phyloP scores from a whole-genome alignment of 2,113 vertebrate species.

The Pluvianellus socialis region DNA sequence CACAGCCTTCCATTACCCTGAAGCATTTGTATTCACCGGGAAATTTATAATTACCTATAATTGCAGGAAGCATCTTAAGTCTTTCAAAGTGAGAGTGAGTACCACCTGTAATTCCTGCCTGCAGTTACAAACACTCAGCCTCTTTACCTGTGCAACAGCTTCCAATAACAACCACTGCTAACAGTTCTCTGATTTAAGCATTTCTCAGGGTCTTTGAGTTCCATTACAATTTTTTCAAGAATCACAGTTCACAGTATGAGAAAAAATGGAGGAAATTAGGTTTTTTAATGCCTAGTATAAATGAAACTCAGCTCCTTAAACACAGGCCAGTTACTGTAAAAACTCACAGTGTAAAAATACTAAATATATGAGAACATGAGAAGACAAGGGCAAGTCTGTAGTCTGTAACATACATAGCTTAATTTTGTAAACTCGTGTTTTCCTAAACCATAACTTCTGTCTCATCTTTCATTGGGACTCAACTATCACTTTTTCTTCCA shows the following conservation, averaged over 20 bases:
- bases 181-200: background rate
- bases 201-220: background rate
- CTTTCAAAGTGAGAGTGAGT: background rate
- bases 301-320: background rate
- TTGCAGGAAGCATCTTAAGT: background rate
- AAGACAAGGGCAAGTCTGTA: background rate
- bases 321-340: background rate
- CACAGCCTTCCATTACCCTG: background rate
- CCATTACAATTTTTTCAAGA: background rate
- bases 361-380: background rate
- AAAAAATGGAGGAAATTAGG: background rate
- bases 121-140: background rate
- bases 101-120: background rate
- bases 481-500: background rate
- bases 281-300: background rate
- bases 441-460: background rate
- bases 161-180: background rate
- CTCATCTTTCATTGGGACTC: background rate
- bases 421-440: background rate
- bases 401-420: background rate
- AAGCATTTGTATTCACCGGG: background rate
- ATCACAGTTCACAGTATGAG: background rate
- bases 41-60: slow-evolving; percentile 15
- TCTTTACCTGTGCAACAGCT: background rate
- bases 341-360: background rate